Conservation (phyloP, 92 coral and sea anemone genomes). For the Porites evermanni region DNA sequence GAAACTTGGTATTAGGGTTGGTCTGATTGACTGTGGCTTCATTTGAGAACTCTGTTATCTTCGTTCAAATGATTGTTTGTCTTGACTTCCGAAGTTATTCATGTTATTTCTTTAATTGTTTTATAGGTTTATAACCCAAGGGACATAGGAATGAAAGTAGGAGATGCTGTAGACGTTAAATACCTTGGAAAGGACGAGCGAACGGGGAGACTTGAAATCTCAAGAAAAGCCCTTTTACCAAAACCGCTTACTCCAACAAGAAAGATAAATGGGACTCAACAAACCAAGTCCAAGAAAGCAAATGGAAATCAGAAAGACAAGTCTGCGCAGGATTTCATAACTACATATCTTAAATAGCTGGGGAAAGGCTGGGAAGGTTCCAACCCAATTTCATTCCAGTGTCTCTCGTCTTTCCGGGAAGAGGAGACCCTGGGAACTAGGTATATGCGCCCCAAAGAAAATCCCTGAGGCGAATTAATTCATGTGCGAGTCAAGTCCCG, state of each 20-base stretch:
- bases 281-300: constrained; percentile 9
- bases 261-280: background rate
- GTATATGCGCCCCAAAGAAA: too few relatives aligned
- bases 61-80: too few relatives aligned
- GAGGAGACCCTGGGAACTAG: too few relatives aligned
- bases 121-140: constrained; percentile 66
- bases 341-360: constrained; percentile 12
- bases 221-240: constrained; percentile 91
- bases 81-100: background rate
- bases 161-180: constrained; percentile 75
- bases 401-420: too few relatives aligned
- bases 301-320: background rate
- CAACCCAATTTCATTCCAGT: too few relatives aligned
- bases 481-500: too few relatives aligned
- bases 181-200: constrained; percentile 84
- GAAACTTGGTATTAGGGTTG: too few relatives aligned
- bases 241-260: constrained; percentile 35
- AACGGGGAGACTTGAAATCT: constrained; percentile 70
- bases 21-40: too few relatives aligned
- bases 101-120: background rate
- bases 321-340: constrained; percentile 23
- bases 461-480: too few relatives aligned
- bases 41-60: too few relatives aligned
- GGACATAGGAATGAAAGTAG: constrained; percentile 72
- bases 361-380: too few relatives aligned